These are phyloP conservation scores for Rhinophrynus dorsalis DNA, from an alignment of 2,797 vertebrate species.

Conservation along the genomic window DNA sequence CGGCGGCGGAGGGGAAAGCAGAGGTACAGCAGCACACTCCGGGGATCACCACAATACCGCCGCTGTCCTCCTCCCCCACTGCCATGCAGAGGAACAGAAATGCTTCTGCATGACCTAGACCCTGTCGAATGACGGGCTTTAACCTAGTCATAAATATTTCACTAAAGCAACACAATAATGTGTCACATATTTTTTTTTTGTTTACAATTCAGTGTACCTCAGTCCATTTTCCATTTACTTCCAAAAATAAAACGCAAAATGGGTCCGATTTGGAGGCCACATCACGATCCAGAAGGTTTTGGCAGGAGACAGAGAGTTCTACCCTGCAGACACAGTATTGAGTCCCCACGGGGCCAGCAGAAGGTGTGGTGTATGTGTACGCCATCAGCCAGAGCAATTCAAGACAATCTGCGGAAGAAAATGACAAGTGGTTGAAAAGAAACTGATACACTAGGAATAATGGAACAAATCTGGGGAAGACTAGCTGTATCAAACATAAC, in stretches of 20 bases:
- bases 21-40: too few relatives aligned
- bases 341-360: slow-evolving; percentile 64
- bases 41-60: too few relatives aligned
- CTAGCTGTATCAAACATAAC: too few relatives aligned
- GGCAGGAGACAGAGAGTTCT: slow-evolving; percentile 85
- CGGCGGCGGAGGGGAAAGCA: too few relatives aligned
- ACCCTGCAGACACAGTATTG: slow-evolving; percentile 91
- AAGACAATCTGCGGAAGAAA: slow-evolving; percentile 61
- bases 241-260: slow-evolving; percentile 94
- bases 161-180: background rate
- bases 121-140: too few relatives aligned
- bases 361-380: slow-evolving; percentile 70
- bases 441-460: background rate
- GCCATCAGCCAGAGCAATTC: slow-evolving; percentile 79
- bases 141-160: too few relatives aligned
- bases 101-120: too few relatives aligned
- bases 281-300: slow-evolving; percentile 90
- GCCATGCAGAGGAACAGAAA: too few relatives aligned
- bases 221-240: slow-evolving; percentile 87
- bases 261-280: slow-evolving; percentile 97
- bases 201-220: slow-evolving; percentile 72
- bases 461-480: too few relatives aligned
- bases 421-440: background rate
- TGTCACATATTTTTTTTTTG: background rate
- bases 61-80: too few relatives aligned